phyloP scores from a whole-genome alignment of 2,797 vertebrate species.

The Cynodonichthys magdalenae region DNA sequence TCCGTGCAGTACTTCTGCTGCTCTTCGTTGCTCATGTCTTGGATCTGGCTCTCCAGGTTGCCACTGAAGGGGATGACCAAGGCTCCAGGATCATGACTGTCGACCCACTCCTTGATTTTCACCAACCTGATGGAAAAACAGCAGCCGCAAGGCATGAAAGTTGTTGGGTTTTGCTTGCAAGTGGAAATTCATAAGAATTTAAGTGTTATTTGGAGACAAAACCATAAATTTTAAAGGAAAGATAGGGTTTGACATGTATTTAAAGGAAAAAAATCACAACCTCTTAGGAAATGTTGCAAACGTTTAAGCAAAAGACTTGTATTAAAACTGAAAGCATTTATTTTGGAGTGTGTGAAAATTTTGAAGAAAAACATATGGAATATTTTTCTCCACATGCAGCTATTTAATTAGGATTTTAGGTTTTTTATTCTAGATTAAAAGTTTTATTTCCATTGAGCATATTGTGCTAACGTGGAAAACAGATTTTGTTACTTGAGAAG shows the following conservation, averaged over 20 bases:
- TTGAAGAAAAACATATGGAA: neutral
- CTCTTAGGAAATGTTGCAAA: neutral
- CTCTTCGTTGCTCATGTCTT: constrained; percentile 91
- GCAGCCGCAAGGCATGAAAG: constrained; percentile 73
- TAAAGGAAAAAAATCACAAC: neutral
- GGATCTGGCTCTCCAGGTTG: constrained; percentile 89
- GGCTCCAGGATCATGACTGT: constrained; percentile 91
- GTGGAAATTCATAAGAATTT: constrained; percentile 88
- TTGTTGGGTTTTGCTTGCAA: constrained; percentile 84
- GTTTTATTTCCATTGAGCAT: no score
- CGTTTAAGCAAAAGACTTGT: no score
- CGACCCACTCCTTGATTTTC: constrained; percentile 98
- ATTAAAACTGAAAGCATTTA: neutral
- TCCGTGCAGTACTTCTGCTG: constrained; percentile 90
- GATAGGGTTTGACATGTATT: neutral
- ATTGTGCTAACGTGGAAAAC: no score
- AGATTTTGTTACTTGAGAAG: neutral
- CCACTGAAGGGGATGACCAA: constrained; percentile 94
- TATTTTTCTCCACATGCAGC: neutral
- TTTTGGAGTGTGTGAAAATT: neutral
- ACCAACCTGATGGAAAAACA: constrained; percentile 85
- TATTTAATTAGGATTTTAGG: neutral
- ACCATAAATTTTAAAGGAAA: no score
- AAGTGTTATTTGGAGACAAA: neutral
- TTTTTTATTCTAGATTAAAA: neutral